Conservation (phyloP, 2,797 vertebrate genomes). For the Alca torda region DNA sequence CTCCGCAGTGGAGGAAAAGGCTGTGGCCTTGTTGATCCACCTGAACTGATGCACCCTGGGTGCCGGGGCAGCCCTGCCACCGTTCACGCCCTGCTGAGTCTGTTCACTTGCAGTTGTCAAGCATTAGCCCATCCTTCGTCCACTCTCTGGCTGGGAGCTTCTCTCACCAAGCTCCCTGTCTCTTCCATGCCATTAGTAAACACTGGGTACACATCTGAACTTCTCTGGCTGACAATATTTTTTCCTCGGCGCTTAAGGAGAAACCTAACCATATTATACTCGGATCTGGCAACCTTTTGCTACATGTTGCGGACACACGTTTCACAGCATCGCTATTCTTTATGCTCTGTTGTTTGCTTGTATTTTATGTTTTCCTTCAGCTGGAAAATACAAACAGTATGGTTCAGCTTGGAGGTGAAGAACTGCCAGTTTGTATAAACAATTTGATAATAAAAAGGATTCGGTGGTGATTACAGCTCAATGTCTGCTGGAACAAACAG, state of each 20-base stretch:
- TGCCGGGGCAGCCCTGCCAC: not conserved
- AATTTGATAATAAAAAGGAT: conserved; percentile 68
- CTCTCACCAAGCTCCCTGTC: not conserved
- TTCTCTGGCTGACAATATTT: not conserved
- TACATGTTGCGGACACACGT: conserved; percentile 60
- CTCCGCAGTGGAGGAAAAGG: rapidly evolving
- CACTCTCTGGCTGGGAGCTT: not conserved
- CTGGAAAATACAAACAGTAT: conserved; percentile 74
- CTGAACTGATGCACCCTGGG: not conserved
- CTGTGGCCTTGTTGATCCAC: not conserved
- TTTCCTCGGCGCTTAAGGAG: not conserved
- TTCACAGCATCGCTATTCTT: conserved; percentile 67
- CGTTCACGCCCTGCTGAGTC: not conserved
- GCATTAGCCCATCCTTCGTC: not conserved
- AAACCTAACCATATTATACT: not conserved
- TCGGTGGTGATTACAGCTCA: conserved; percentile 66
- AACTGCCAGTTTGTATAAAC: conserved; percentile 74
- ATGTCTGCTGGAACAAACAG: conserved; percentile 14
- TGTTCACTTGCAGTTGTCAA: not conserved
- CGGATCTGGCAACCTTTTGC: conserved; percentile 41
- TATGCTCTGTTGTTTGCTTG: conserved; percentile 68
- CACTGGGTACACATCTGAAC: not conserved
- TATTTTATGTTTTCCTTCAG: conserved; percentile 74
- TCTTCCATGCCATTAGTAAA: not conserved
- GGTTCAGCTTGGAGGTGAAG: conserved; percentile 73